Base-by-base conservation (phyloP, 2,113 vertebrate species). In the Scartelaos histophorus region DNA sequence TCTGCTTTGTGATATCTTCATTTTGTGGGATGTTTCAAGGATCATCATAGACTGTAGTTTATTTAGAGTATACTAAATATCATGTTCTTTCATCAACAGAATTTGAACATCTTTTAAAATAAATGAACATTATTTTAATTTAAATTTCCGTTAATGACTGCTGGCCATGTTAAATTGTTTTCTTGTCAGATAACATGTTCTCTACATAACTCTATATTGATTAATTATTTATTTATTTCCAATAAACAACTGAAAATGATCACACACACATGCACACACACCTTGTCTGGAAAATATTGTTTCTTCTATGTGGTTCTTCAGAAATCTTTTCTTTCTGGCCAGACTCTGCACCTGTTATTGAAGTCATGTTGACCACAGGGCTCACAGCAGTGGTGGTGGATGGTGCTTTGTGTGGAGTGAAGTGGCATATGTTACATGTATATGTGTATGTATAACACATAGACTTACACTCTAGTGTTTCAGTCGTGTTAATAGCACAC, bases 1-100 rank as follows among this genome's bases (percentile, higher is more conserved):
- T 83, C 79, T 82, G 85, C 83, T 89, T 88, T 89, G 81, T 81
- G 84, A 79, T 67, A 61, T 82, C 81, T 83, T 86, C 78, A 82
- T 74, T 85, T 68, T 75, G 22, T 88, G 87, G 84, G 82, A 74
- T 88, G 81, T 82, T 81, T 86, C 51, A 9, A 76, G 85, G 79
- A 89, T 89, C 87, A 29, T 25, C 71, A 87, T 89, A 85, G 85
- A 85, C 85, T 79, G 38, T 65, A 87, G 87, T 81, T 91, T 89
- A 89, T 89, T 87, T 87, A 80, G 5, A 25, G 22, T 58, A 58
- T 25, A 58, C 53, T 10, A n/a, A 47, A 16, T 25, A 3, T 15
- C 12, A 15, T 25, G 12, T 58, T 58, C 56, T 58, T 15, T 58
- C 22, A 58, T 58, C n/a, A n/a, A 58, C 22, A 7, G 5, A 58